Conservation (phyloP, 1,140 invertebrate genomes). For the Antheraea mylitta region DNA sequence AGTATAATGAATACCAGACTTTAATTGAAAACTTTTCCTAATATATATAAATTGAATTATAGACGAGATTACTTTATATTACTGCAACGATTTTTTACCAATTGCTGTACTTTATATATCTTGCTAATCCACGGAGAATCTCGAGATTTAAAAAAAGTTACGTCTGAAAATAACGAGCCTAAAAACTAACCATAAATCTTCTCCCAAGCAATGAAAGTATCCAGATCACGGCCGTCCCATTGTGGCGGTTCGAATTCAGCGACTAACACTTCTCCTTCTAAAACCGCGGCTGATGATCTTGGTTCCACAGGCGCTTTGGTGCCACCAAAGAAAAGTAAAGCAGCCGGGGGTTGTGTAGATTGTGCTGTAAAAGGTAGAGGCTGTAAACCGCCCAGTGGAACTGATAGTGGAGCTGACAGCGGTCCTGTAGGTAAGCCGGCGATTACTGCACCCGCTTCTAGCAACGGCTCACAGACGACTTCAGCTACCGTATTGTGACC, state of each 20-base stretch:
- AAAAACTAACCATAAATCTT: conserved; percentile 68
- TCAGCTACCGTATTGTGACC: conserved; percentile 65
- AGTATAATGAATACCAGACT: too few relatives aligned
- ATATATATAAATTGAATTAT: too few relatives aligned
- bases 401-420: conserved; percentile 44
- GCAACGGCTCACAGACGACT: conserved; percentile 57
- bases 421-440: conserved; percentile 57
- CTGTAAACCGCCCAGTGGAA: conserved; percentile 49
- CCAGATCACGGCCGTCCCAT: conserved; percentile 73
- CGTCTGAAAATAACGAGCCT: not conserved
- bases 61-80: too few relatives aligned
- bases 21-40: too few relatives aligned
- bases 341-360: conserved; percentile 68
- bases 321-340: conserved; percentile 81
- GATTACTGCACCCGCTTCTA: conserved; percentile 57
- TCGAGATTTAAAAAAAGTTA: not conserved
- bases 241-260: conserved; percentile 79
- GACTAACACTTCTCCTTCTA: conserved; percentile 82
- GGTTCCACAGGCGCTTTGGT: conserved; percentile 82
- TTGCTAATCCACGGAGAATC: too few relatives aligned
- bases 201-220: conserved; percentile 69
- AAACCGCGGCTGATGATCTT: conserved; percentile 76
- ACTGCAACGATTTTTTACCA: too few relatives aligned
- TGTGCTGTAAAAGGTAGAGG: conserved; percentile 39
- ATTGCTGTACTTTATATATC: too few relatives aligned